Evolutionary conservation across 2,113 vertebrate species (phyloP).

Genomic region (Recurvirostra avosetta): DNA sequence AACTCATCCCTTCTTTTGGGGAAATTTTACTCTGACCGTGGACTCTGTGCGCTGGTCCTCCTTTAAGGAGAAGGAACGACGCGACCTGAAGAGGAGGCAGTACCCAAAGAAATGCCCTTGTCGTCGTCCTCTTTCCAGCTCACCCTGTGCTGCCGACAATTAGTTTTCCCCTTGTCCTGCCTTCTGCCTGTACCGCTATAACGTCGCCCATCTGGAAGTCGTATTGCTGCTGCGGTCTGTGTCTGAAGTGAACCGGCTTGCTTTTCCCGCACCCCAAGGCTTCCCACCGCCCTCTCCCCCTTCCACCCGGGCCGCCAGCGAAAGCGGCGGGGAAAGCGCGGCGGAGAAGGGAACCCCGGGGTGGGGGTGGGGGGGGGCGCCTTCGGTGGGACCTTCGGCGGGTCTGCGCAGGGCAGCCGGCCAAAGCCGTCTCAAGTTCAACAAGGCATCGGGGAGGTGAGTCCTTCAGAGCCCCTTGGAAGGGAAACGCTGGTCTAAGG

Average conservation of each 20-base stretch:
- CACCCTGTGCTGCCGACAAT: neutral
- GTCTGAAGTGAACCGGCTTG: neutral
- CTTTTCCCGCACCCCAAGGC: neutral
- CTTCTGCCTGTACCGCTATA: neutral
- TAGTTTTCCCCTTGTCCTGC: neutral
- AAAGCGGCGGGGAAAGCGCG: accelerated
- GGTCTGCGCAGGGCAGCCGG: neutral
- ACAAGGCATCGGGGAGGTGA: accelerated
- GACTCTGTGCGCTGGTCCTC: neutral
- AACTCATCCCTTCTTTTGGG: neutral
- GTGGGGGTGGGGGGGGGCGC: neutral
- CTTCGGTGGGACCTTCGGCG: neutral
- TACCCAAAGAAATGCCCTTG: neutral
- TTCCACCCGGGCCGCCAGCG: accelerated
- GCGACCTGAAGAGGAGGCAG: neutral
- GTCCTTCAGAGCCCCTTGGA: neutral
- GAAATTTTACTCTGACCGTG: neutral
- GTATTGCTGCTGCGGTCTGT: neutral
- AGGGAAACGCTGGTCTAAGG: neutral
- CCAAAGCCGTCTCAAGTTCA: neutral
- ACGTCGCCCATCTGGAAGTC: neutral
- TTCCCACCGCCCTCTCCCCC: neutral
- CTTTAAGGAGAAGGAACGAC: neutral
- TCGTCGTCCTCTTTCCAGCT: neutral
- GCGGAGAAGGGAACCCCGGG: accelerated